Evolutionary conservation across 2,888 invertebrate genomes (phyloP).

Genomic region (Exocentrus adspersus): DNA sequence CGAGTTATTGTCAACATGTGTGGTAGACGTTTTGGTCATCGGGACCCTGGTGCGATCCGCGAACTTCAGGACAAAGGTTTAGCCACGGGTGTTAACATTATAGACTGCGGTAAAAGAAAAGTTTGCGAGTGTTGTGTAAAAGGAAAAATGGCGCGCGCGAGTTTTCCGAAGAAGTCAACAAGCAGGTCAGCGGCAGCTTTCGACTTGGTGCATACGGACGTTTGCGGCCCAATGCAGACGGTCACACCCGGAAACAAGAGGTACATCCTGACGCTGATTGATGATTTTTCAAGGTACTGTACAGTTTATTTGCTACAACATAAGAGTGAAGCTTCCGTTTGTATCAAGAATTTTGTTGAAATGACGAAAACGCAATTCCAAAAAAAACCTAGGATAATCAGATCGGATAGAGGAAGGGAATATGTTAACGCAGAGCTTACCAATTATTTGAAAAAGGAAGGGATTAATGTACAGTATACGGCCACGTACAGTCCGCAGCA

Average conservation of each 20-base stretch:
- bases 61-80: no score
- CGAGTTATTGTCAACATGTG: background rate
- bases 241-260: background rate
- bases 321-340: background rate
- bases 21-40: no score
- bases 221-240: background rate
- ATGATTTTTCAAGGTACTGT: background rate
- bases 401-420: background rate
- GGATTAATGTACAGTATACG: background rate
- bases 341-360: background rate
- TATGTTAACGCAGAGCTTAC: background rate
- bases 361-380: background rate
- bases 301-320: background rate
- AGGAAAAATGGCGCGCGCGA: no score
- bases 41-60: no score
- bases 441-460: background rate
- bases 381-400: background rate
- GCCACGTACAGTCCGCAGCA: background rate
- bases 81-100: no score
- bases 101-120: no score
- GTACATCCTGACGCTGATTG: background rate
- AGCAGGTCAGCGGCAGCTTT: background rate
- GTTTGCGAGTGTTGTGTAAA: no score
- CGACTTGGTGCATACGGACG: no score
- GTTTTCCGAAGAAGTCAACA: background rate